Percentiles rank a stretch among this genome's conserved stretches.
Conservation (phyloP, 2,113 vertebrate species). For the Urocitellus parryii region DNA sequence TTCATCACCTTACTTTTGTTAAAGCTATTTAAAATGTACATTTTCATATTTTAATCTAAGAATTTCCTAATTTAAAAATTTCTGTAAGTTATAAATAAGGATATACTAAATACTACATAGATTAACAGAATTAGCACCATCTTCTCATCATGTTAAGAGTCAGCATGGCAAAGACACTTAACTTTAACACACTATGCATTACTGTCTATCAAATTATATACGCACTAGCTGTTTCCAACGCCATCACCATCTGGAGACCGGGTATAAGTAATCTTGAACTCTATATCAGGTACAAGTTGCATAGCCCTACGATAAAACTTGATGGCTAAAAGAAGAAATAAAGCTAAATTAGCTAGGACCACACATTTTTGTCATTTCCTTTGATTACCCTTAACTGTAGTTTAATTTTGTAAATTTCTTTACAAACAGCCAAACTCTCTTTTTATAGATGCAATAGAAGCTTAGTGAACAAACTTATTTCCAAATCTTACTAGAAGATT, state of each 20-base stretch:
- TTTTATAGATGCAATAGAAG: conserved; percentile 41
- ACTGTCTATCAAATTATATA: conserved; percentile 69
- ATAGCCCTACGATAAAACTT: conserved; percentile 99
- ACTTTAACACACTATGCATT: conserved; percentile 60
- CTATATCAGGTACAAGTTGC: conserved; percentile 99
- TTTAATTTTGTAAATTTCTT: conserved; percentile 62
- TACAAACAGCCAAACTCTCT: conserved; percentile 40
- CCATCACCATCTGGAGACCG: conserved; percentile 93
- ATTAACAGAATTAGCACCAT: conserved; percentile 36
- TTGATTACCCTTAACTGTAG: conserved; percentile 33
- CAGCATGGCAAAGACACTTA: conserved; percentile 56
- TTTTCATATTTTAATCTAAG: conserved; percentile 24
- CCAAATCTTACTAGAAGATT: neutral
- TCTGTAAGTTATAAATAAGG: conserved; percentile 50
- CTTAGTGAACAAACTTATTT: conserved; percentile 48
- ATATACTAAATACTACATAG: conserved; percentile 24
- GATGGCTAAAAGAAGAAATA: conserved; percentile 93
- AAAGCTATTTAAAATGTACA: conserved; percentile 45
- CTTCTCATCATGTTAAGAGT: conserved; percentile 1
- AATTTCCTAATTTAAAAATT: conserved; percentile 34
- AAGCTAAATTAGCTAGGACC: conserved; percentile 76
- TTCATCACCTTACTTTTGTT: conserved; percentile 37
- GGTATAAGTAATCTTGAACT: conserved; percentile 97
- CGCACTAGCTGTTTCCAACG: conserved; percentile 94
- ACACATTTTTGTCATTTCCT: conserved; percentile 61